Base-by-base conservation (phyloP, 1,140 invertebrate species). In the Cataglyphis hispanica region DNA sequence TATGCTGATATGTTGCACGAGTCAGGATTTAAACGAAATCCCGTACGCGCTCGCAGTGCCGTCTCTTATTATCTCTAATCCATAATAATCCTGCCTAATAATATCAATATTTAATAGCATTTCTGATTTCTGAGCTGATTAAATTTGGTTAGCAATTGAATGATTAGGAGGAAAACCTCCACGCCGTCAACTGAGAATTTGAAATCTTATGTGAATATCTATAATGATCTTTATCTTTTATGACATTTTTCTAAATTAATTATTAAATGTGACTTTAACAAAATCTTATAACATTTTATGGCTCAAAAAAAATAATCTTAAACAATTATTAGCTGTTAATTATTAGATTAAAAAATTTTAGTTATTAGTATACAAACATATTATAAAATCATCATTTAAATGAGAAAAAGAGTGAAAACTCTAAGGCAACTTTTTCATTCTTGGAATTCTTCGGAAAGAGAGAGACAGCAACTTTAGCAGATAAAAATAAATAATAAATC, bases 401-500 rank as follows among this genome's bases (percentile, higher is more conserved):
- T 37, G 64, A 22, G 46, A 69, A 69, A 69, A 46, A 43, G 43
- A 69, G 22, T 69, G 25, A 67, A 7, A 43, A 37, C 40, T 69
- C 16, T 69, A 46, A 22, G 22, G 66, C 22, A 46, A 69, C 40
- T 69, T 69, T 69, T 69, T 69, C 66, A 69, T 69, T 69, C 66
- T 69, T 69, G 25, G 40, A 46, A 46, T 69, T 25, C 22, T 69
- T 43, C 22, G 37, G 13, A 25, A 43, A 69, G 40, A 69, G 16
- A 50, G 46, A 50, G 46, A 50, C 4, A 4, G 40, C 66, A 13
- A 22, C 66, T 69, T 69, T 69, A 43, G 22, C 13, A 22, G 66
- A 69, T 69, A 69, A 69, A 69, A 69, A 69, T 69, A 69, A 69
- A 69, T 69, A 22, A 40, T 69, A 69, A 69, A 69, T 69, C 66